These are phyloP conservation scores for Syngnathoides biaculeatus DNA, from an alignment of 2,113 vertebrate species.

Conservation along the genomic window DNA sequence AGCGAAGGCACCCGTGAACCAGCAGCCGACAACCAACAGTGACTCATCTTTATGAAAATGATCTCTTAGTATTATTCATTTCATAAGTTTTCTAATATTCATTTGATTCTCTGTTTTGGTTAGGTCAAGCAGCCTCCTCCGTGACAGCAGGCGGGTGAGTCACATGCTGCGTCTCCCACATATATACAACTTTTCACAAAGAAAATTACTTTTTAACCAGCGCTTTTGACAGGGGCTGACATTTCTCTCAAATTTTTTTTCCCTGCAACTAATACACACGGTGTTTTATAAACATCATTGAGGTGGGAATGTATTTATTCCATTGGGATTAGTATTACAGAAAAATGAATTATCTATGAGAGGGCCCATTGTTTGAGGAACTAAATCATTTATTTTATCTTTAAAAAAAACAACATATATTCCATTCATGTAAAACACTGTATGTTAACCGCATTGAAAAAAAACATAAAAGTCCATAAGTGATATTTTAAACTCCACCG, in stretches of 20 bases:
- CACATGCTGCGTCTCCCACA: not conserved
- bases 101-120: slow-evolving; percentile 11
- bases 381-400: no score
- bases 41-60: not conserved
- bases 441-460: not conserved
- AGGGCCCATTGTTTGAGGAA: no score
- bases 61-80: not conserved
- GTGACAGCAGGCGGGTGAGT: slow-evolving; percentile 80
- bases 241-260: not conserved
- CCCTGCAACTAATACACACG: no score
- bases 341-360: no score
- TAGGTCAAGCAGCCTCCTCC: slow-evolving; percentile 73
- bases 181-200: not conserved
- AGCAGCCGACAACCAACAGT: slow-evolving; percentile 40
- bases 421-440: not conserved
- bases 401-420: no score
- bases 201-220: not conserved
- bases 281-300: no score
- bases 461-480: not conserved
- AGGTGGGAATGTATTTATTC: no score
- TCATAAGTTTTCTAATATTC: not conserved
- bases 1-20: slow-evolving; percentile 42
- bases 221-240: not conserved
- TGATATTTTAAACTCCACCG: not conserved
- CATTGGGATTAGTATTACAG: no score